These are phyloP conservation scores for Drosophila asahinai DNA, from an alignment of 1,140 invertebrate genomes.

Conservation along the genomic window DNA sequence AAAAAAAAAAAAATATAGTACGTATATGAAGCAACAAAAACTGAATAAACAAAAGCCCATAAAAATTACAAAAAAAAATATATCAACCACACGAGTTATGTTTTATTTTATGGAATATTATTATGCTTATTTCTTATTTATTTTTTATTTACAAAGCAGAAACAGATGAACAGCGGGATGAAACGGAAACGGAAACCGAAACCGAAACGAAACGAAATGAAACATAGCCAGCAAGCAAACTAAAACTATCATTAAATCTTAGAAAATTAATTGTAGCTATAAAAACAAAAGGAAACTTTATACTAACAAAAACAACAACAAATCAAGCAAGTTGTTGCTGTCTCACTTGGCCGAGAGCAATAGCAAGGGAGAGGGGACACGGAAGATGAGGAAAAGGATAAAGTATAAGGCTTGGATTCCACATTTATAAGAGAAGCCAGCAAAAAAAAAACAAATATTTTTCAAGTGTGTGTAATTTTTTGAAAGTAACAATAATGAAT, in stretches of 20 bases:
- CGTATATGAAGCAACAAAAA: conserved; percentile 53
- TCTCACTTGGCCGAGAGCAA: conserved; percentile 53
- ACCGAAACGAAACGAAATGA: conserved; percentile 34
- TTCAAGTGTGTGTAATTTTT: conserved; percentile 84
- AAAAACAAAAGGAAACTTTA: conserved; percentile 54
- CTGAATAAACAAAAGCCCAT: conserved; percentile 55
- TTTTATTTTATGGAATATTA: conserved; percentile 55
- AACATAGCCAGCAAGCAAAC: conserved; percentile 60
- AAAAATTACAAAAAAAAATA: conserved; percentile 57
- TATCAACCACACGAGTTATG: conserved; percentile 59
- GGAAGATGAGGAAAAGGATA: not conserved
- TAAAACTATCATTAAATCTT: conserved; percentile 74
- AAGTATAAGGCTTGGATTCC: conserved; percentile 9
- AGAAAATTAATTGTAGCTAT: conserved; percentile 78
- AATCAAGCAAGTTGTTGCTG: conserved; percentile 49
- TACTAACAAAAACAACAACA: conserved; percentile 53
- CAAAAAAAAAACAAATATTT: conserved; percentile 63
- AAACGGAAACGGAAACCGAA: conserved; percentile 31
- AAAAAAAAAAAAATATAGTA: too few species aligned
- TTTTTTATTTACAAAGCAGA: conserved; percentile 15
- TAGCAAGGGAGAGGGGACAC: conserved; percentile 13
- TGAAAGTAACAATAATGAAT: conserved; percentile 79
- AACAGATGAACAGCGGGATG: conserved; percentile 4
- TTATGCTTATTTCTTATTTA: conserved; percentile 10
- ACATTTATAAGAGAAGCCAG: conserved; percentile 34